Base-by-base conservation (phyloP, 2,113 vertebrate genomes). In the Gallinago media region DNA sequence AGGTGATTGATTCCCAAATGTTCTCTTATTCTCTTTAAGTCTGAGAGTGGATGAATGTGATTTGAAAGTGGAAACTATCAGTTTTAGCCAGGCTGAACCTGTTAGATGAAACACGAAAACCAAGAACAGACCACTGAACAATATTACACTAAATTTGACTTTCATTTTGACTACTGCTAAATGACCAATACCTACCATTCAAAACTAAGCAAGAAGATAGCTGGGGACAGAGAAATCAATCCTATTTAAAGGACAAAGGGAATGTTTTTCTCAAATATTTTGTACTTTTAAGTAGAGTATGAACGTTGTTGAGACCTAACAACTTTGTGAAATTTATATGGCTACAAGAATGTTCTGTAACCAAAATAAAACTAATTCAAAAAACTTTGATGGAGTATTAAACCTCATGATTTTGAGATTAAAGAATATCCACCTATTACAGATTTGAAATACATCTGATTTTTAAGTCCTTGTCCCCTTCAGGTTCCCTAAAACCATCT, bases 41-140 rank as follows among this genome's bases (percentile, higher is more conserved):
- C 25, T 4, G 8, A 62, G 31, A 49, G 32, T 0, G 0, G 32
- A 61, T 16, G 42, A 67, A 63, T 0, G 5, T 7, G 3, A 77
- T 75, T 31, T 71, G 32, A 7, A 91, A 85, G 23, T 3, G 8
- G 32, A 63, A 93, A 16, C 10, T 31, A 25, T 26, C 34, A 14
- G 19, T 67, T 81, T 78, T 12, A 72, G 63, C 36, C 22, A 29
- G 14, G 70, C 10, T 42, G 29, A 47, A 54, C 11, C 15, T 71
- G 73, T 50, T 46, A 38, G 15, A 22, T 10, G 9, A 34, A 79
- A 80, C 7, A 40, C 9, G 14, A 55, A 56, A 77, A 58, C 2
- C 1, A 52, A 46, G 7, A 66, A 8, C 42, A 71, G 36, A 44
- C 3, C 31, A 40, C 22, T 36, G 23, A 85, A 1, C 56, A 15